Evolutionary conservation across 2,888 invertebrate species (phyloP).

Genomic region (Sialis lutaria): DNA sequence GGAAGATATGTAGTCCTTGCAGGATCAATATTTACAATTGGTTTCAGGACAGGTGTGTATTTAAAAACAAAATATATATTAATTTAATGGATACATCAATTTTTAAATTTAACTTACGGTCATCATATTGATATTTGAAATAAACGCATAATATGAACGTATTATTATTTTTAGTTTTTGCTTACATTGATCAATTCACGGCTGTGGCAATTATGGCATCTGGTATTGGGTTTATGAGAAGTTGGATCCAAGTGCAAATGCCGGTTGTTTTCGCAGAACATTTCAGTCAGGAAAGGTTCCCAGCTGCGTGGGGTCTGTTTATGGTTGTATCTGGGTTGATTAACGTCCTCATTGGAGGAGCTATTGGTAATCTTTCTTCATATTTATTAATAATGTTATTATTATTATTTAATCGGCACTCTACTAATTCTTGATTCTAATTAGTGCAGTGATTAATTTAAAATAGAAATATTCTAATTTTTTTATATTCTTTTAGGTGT

Average conservation of each 20-base stretch:
- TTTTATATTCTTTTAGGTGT: conserved; percentile 26
- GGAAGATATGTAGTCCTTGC: conserved; percentile 45
- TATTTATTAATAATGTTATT: too few species aligned
- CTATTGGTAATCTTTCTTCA: conserved; percentile 36
- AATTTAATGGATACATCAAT: too few species aligned
- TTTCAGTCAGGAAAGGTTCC: conserved; percentile 46
- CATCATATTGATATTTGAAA: too few species aligned
- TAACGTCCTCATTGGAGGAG: conserved; percentile 46
- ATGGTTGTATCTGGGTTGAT: conserved; percentile 52
- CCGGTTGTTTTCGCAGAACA: conserved; percentile 54
- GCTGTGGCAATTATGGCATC: conserved; percentile 41
- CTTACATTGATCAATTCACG: conserved; percentile 32
- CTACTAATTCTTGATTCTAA: too few species aligned
- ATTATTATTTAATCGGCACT: too few species aligned
- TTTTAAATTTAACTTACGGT: too few species aligned
- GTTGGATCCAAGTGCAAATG: conserved; percentile 50
- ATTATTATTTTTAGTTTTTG: conserved; percentile 31
- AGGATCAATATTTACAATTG: conserved; percentile 44
- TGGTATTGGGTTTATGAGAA: conserved; percentile 47
- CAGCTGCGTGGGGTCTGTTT: conserved; percentile 54
- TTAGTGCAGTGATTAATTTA: conserved; percentile 19
- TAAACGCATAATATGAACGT: conserved; percentile 1
- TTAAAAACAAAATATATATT: too few species aligned
- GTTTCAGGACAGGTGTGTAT: conserved; percentile 46
- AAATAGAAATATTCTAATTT: conserved; percentile 16